phyloP scores from a whole-genome alignment of 2,113 vertebrate species.

The Poecile atricapillus region DNA sequence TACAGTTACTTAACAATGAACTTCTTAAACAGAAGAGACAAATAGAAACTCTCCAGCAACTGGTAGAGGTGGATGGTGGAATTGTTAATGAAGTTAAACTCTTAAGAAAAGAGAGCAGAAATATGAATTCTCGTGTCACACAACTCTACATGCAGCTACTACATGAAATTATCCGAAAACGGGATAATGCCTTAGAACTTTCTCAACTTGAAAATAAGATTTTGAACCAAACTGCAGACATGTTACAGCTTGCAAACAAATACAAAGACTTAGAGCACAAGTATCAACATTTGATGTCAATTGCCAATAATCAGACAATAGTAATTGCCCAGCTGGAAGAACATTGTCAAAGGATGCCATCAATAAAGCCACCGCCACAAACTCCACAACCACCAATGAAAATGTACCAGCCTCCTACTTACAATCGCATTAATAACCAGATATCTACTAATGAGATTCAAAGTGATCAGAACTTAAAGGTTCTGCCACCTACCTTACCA shows the following conservation, averaged over 20 bases:
- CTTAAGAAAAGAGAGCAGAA: slow-evolving; percentile 94
- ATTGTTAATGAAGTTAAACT: slow-evolving; percentile 98
- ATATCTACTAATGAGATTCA: slow-evolving; percentile 97
- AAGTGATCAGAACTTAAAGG: slow-evolving; percentile 92
- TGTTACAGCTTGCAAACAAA: slow-evolving; percentile 90
- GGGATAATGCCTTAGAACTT: slow-evolving; percentile 93
- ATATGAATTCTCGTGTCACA: slow-evolving; percentile 98
- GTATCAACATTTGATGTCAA: slow-evolving; percentile 89
- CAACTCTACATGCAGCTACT: slow-evolving; percentile 98
- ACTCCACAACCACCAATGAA: slow-evolving; percentile 76
- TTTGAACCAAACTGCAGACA: slow-evolving; percentile 95
- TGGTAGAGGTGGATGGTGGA: slow-evolving; percentile 96
- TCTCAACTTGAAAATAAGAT: slow-evolving; percentile 96
- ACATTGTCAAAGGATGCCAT: slow-evolving; percentile 83
- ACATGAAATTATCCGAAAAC: slow-evolving; percentile 96
- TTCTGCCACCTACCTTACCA: slow-evolving; percentile 80
- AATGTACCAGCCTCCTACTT: slow-evolving; percentile 82
- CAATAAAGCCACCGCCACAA: slow-evolving; percentile 63
- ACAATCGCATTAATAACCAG: slow-evolving; percentile 86
- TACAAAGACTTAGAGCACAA: slow-evolving; percentile 98
- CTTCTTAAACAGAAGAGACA: slow-evolving; percentile 98
- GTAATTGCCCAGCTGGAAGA: slow-evolving; percentile 90
- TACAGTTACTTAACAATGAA: slow-evolving; percentile 91
- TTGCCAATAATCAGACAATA: slow-evolving; percentile 92
- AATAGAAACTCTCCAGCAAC: slow-evolving; percentile 93